These are phyloP conservation scores for Ginglymostoma cirratum DNA, from an alignment of 2,113 vertebrate species.

Conservation along the genomic window DNA sequence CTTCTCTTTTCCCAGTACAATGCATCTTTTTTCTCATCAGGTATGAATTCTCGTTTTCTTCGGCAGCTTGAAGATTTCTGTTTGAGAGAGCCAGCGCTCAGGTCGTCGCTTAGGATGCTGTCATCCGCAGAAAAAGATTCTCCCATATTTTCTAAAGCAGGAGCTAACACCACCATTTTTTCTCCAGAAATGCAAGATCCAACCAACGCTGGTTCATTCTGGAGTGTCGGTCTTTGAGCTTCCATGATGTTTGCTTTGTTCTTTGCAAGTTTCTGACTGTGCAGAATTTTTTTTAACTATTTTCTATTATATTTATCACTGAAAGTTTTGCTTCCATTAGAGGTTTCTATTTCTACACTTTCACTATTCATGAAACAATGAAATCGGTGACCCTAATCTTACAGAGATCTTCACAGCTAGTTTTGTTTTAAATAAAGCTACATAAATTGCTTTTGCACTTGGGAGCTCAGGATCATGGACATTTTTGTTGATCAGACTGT, in stretches of 20 bases:
- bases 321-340: slow-evolving; percentile 28
- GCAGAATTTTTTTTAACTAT: neutral
- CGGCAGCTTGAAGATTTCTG: slow-evolving; percentile 67
- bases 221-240: slow-evolving; percentile 51
- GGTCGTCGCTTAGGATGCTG: slow-evolving; percentile 59
- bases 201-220: slow-evolving; percentile 68
- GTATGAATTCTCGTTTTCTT: slow-evolving; percentile 88
- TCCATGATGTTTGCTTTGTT: neutral
- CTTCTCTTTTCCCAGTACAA: slow-evolving; percentile 89
- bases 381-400: neutral
- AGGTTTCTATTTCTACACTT: neutral
- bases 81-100: slow-evolving; percentile 51
- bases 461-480: neutral
- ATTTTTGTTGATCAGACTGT: neutral
- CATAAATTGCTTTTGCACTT: neutral
- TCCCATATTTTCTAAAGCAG: slow-evolving; percentile 64
- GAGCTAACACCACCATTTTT: slow-evolving; percentile 66
- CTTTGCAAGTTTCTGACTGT: neutral
- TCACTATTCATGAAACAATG: neutral
- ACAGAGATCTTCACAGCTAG: neutral
- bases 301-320: neutral
- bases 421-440: neutral
- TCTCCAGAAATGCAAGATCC: slow-evolving; percentile 62
- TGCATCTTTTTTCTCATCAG: slow-evolving; percentile 89
- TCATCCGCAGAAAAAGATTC: slow-evolving; percentile 59